Evolutionary conservation across 1,140 invertebrate species (phyloP), one percentile per base, ranked within the genome.

Genomic region (Thalassaphorura encarpata): DNA sequence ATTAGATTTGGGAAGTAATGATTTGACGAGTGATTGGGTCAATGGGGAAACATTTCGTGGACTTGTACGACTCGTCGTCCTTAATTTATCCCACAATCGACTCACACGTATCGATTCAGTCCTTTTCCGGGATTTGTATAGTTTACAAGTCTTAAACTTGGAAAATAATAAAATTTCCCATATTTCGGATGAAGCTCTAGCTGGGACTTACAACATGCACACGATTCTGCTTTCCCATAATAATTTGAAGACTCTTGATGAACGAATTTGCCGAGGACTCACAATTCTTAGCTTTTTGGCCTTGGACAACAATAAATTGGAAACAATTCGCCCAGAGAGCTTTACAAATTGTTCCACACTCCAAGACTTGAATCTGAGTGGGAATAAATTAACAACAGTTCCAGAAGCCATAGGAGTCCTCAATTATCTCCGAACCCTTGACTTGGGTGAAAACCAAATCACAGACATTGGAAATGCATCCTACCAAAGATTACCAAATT

Each of bases 401-500:
- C 92, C 92, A n/a, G 77, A 81, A 63, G 87, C 86, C n/a, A 70
- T 95, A 21, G 78, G 78, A 66, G 80, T 83, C 67, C 81, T 93
- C 54, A 83, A 83, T 8, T 77, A 84, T 62, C 73, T 95, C 36
- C 87, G 85, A 69, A 89, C 84, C 26, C 73, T 95, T 45, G 89
- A 94, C 73, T 77, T 94, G 62, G 87, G 87, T 36, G 86, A 90
- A 72, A 95, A 95, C 72, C 79, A 84, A 68, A 90, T 95, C 58
- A 78, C 80, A 42, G 82, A 82, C 66, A 82, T 93, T 64, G 80
- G 80, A 65, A 89, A 87, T 69, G 81, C 83, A 24, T 86, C 85
- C 18, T 89, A 93, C 67, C 76, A 77, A 58, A 78, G 81, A 60
- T 80, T 92, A 76, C 79, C 83, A 69, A 81, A 88, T 66, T 77